A percentile compares a stretch with the other conserved stretches of the same genome.
Evolutionary conservation across 2,888 invertebrate species (phyloP).

Genomic region (Orthosia gothica): DNA sequence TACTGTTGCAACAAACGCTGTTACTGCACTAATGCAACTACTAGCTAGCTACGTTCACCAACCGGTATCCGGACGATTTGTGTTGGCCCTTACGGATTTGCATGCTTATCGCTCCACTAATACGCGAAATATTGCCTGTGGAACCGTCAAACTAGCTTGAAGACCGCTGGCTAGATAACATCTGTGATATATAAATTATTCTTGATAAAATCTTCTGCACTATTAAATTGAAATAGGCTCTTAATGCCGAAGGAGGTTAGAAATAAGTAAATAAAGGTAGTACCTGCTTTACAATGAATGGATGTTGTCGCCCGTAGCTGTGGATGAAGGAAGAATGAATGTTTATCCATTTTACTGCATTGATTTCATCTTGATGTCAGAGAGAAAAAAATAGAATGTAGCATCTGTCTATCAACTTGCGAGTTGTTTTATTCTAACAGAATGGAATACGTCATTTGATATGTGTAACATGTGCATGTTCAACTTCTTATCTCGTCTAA

Average conservation of each 20-base stretch:
- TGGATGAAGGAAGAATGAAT: slow-evolving; percentile 59
- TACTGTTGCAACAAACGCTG: slow-evolving; percentile 87
- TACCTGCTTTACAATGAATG: slow-evolving; percentile 55
- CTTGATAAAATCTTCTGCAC: slow-evolving; percentile 47
- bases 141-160: slow-evolving; percentile 57
- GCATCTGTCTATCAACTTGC: slow-evolving; percentile 58
- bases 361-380: slow-evolving; percentile 47
- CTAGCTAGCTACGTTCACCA: slow-evolving; percentile 78
- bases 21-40: slow-evolving; percentile 83
- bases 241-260: slow-evolving; percentile 37
- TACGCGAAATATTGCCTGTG: slow-evolving; percentile 62
- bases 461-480: slow-evolving; percentile 42
- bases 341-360: slow-evolving; percentile 58
- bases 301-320: slow-evolving; percentile 39
- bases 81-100: slow-evolving; percentile 72
- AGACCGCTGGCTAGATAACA: slow-evolving; percentile 49
- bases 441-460: slow-evolving; percentile 47
- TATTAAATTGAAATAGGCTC: slow-evolving; percentile 45
- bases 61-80: slow-evolving; percentile 75
- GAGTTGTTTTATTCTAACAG: slow-evolving; percentile 60
- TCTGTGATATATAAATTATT: slow-evolving; percentile 42
- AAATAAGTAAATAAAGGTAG: slow-evolving; percentile 49
- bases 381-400: slow-evolving; percentile 44
- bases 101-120: slow-evolving; percentile 72
- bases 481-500: slow-evolving; percentile 29